Base-by-base conservation (phyloP, 53 echinoderm and acorn worm species). In the Holothuria leucospilota region DNA sequence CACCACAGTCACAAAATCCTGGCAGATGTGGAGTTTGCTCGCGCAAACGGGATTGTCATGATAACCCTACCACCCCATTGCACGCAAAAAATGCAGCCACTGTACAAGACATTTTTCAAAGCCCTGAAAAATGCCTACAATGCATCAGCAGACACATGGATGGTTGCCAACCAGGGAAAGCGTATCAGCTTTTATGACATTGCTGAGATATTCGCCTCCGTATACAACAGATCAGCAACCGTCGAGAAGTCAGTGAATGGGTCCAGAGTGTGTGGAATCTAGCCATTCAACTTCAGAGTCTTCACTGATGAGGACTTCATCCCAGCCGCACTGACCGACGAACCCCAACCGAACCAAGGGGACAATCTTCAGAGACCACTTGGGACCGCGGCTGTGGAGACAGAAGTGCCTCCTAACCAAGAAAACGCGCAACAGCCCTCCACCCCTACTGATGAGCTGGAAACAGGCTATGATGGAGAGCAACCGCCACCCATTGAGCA, bases 281-380 rank as follows among this genome's bases (percentile, higher is more conserved):
- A 51, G 52, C 52, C 78, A 51, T 78, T 78, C 78, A 78, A 51
- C 29, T 9, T 46, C 78, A 51, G 28, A 3, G 28, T 78, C 78
- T 78, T 78, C 26, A 51, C 78, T 78, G 52, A 78, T 78, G 78
- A 21, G 26, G 78, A 78, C 52, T 78, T 51, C 29, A 51, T 51
- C 53, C 78, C 78, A 78, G 78, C 78, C 16, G 78, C 78, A 78
- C 78, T 78, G 16, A 77, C 40, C 38, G 78, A 78, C 79, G 52
- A 78, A 78, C 79, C 53, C 53, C 53, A 77, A 77, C 77, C 77
- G 77, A 77, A 77, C 41, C 40, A 77, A 77, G 79, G 5, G 56
- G 53, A 78, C 60, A 28, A 27, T 15, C 53, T 52, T 16, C 24
- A 51, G 53, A 5, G 26, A 51, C 60, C 52, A 63, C 82, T 24